Base-by-base conservation (phyloP, 2,888 invertebrate species). In the Pogonocherus hispidulus region DNA sequence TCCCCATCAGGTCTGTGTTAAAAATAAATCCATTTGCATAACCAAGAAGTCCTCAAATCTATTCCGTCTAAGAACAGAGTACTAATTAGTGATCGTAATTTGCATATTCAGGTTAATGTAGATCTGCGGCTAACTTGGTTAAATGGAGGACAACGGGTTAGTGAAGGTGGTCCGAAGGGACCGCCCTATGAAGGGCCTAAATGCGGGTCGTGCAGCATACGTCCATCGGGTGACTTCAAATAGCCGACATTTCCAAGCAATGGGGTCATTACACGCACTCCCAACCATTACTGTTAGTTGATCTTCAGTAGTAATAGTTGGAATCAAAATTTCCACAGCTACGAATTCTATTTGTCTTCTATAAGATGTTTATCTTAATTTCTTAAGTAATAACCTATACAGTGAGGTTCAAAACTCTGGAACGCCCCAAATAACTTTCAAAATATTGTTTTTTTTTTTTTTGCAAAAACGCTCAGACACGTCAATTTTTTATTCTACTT, bases 211-310 rank as follows among this genome's bases (percentile, higher is more conserved):
- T 35, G 67, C 67, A 59, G 66, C 66, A 69, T 73, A 66, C 69
- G 69, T 69, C 65, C 66, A 51, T 65, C 54, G 67, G 71, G 67
- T 69, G 64, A 63, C 73, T 69, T 60, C 63, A 70, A 73, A 73
- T 70, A 62, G 70, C 66, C 44, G 57, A 63, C 60, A 46, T 55
- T 62, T 66, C 64, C 63, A 60, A 63, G 72, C 60, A 62, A 59
- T 69, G 69, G 64, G 69, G 72, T 70, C 70, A 70, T 66, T 60
- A 69, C 70, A 73, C 72, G 70, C 72, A 69, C 70, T 70, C 62
- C 70, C 63, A 65, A 52, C 41, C 63, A 63, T 59, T 67, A 51
- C 47, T 49, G 35, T 49, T 35, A 35, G 14, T 37, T n/a, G 52
- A n/a, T n/a, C n/a, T 22, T 27, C 27, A 8, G 27, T 27, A 3